A percentile compares a stretch with the other conserved stretches of the same genome.
phyloP scores from a whole-genome alignment of 1,140 invertebrate species.

The Procambarus virginalis region DNA sequence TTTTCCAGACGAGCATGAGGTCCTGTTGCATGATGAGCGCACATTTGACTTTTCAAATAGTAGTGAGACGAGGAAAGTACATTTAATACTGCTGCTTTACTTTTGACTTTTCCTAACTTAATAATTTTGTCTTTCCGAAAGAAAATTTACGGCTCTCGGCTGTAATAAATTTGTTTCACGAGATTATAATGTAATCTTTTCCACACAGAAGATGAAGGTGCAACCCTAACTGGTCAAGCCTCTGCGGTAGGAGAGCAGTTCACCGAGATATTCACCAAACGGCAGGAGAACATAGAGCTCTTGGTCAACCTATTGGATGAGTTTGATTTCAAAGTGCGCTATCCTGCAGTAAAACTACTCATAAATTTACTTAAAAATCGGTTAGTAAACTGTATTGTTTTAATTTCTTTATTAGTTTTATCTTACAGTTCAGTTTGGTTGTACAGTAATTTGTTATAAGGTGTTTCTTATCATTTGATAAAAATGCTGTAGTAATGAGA shows the following conservation, averaged over 20 bases:
- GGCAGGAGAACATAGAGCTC: conserved; percentile 88
- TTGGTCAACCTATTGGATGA: conserved; percentile 94
- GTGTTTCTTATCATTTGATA: no score
- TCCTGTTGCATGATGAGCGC: no score
- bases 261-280: conserved; percentile 98
- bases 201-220: conserved; percentile 28
- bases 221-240: conserved; percentile 71
- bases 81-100: no score
- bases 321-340: conserved; percentile 93
- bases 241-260: conserved; percentile 91
- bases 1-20: no score
- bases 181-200: not conserved
- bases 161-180: no score
- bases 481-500: no score
- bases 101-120: no score
- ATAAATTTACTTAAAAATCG: conserved; percentile 85
- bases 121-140: no score
- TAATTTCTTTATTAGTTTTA: not conserved
- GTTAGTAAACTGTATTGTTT: conserved; percentile 68
- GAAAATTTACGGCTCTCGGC: not conserved
- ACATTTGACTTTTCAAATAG: no score
- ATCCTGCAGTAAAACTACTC: conserved; percentile 90
- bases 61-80: no score
- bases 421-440: not conserved
- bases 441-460: not conserved